A percentile compares a stretch with the other conserved stretches of the same genome.
Conservation (phyloP, 2,797 vertebrate genomes). For the Takifugu rubripes region DNA sequence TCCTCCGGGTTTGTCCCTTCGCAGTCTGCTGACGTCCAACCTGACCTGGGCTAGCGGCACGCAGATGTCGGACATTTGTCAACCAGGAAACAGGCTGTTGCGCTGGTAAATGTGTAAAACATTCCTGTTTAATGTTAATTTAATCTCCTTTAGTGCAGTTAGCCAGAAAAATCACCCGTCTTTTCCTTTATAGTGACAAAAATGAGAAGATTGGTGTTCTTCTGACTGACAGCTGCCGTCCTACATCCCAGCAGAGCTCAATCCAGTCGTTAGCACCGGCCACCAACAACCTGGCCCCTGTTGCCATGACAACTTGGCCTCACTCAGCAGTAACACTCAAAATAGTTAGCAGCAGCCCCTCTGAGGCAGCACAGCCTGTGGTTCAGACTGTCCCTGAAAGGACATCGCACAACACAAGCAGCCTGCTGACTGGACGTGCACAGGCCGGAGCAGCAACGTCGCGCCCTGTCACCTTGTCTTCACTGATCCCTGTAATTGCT, state of each 20-base stretch:
- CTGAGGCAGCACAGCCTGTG: conserved; percentile 1
- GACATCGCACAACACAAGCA: conserved; percentile 9
- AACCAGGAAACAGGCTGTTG: conserved; percentile 8
- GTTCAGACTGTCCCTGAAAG: background rate
- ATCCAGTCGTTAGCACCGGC: background rate
- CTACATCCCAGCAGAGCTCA: conserved; percentile 1
- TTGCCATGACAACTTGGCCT: too few species aligned
- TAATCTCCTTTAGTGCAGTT: too few species aligned
- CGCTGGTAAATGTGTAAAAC: conserved; percentile 47
- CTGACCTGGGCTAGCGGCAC: conserved; percentile 57
- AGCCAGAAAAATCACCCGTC: too few species aligned
- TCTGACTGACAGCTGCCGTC: conserved; percentile 51
- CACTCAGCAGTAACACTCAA: background rate
- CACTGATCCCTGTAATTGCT: background rate
- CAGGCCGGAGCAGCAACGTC: background rate
- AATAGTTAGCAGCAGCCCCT: conserved; percentile 2
- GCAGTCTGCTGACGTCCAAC: conserved; percentile 41
- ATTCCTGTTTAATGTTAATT: background rate
- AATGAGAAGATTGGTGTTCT: conserved; percentile 53
- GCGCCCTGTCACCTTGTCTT: background rate
- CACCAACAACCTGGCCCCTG: background rate
- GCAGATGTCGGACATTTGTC: conserved; percentile 38
- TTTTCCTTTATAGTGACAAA: background rate
- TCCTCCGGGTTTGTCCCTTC: conserved; percentile 5
- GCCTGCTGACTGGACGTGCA: too few species aligned